Base-by-base conservation (phyloP, 2,888 invertebrate genomes). In the Latrodectus elegans region DNA sequence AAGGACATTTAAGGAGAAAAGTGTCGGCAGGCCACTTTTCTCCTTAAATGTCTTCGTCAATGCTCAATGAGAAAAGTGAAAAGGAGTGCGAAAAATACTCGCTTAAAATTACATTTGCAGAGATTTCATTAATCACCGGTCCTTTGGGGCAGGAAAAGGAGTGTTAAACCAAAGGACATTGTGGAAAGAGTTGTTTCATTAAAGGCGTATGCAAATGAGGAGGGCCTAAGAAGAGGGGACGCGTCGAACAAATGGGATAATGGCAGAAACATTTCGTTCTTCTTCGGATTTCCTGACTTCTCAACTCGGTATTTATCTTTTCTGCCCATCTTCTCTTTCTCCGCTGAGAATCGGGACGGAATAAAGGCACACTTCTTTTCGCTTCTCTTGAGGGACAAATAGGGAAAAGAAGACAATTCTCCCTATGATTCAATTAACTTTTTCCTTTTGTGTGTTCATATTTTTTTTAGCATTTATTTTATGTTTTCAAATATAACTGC, bases 91-190 rank as follows among this genome's bases (percentile, higher is more conserved):
- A 83, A 83, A 84, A 86, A 86, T 86, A 78, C 76, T 51, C 83
- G 88, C 78, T 88, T 88, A 88, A 88, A 88, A 88, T 88, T 88
- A 83, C 88, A 88, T 88, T 88, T 88, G 79, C 78, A 22, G 64
- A 74, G 82, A 88, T 88, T 88, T 88, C 88, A 88, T 88, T 88
- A 88, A 88, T 88, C 88, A 88, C 81, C 76, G 22, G 75, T 53
- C 81, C 81, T 73, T 74, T 38, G 53, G 67, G 74, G 67, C 55
- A 14, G 72, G 64, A 52, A 64, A 55, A 17, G 68, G 49, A 53
- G 67, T 51, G 53, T 38, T n/a, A 52, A 22, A 51, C 55, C 49
- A 52, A 49, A 51, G 64, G 72, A 77, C 72, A 76, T 77, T 76
- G 76, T 70, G 72, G 78, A 77, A 74, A 72, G 72, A 26, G 67